These are phyloP conservation scores for Frankliniella fusca DNA, from an alignment of 2,888 invertebrate species.

Conservation along the genomic window DNA sequence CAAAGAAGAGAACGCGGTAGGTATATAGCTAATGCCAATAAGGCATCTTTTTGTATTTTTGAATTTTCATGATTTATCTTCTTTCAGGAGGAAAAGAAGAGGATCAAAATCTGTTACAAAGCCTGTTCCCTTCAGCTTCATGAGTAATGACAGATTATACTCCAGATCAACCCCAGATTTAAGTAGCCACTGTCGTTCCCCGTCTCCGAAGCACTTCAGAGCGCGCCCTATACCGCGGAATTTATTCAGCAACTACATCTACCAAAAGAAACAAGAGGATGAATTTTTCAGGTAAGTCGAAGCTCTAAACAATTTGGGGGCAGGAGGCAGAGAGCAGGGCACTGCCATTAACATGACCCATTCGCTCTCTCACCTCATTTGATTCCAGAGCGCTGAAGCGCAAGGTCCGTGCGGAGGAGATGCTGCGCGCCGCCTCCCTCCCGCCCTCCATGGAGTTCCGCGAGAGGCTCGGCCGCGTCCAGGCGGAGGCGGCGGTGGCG, in stretches of 20 bases:
- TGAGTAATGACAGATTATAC: neutral
- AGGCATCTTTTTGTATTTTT: neutral
- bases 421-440: conserved; percentile 37
- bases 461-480: conserved; percentile 34
- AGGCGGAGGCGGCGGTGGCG: conserved; percentile 4
- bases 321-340: too few relatives aligned
- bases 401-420: conserved; percentile 37
- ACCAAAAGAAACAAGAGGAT: conserved; percentile 66
- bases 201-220: conserved; percentile 48
- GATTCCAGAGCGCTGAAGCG: conserved; percentile 35
- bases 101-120: neutral
- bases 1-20: neutral
- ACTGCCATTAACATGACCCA: too few relatives aligned
- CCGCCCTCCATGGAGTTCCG: conserved; percentile 39
- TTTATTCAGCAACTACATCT: conserved; percentile 65
- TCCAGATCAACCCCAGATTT: neutral
- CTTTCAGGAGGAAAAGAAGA: neutral
- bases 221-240: conserved; percentile 67
- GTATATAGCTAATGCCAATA: neutral
- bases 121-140: neutral
- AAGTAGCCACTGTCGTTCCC: neutral
- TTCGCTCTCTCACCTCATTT: neutral
- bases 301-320: conserved; percentile 34
- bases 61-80: neutral
- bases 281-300: conserved; percentile 54